Evolutionary conservation across 2,888 invertebrate genomes (phyloP), one percentile per base, ranked within the genome.

Genomic region (Camptogramma bilineatum): DNA sequence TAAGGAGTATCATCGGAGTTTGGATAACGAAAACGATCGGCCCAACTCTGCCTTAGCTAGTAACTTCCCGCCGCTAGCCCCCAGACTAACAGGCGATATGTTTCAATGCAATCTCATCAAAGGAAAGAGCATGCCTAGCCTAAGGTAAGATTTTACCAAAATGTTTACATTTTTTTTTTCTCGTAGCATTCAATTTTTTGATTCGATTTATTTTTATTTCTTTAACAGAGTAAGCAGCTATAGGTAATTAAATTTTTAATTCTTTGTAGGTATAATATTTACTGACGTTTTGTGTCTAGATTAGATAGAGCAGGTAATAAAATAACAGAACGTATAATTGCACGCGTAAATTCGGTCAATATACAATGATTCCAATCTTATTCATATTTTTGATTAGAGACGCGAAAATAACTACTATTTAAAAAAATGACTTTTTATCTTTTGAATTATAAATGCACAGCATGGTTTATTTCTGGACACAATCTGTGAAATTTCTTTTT

Each of bases 71-170:
- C 94, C 94, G 0, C 84, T 94, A 55, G 93, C 94, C 13, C 94
- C 94, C 0, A 90, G 94, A 68, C 72, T 88, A 1, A 91, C 94
- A 28, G 91, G 92, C 18, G 94, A 94, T 73, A 81, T 92, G 54
- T 92, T 94, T 69, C 90, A 88, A 47, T 90, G 90, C 75, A 97
- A 97, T 87, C 94, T 98, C 55, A 96, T 97, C 67, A 97, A 98
- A 94, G 98, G 98, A 67, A 98, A 98, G 91, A 98, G 98, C 94
- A 98, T 99, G 98, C 98, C 98, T 2, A 98, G 98, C 82, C 93
- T 98, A 68, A 98, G 98, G 98, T 98, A 92, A 91, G 93, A 44
- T 44, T 17, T 48, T 8, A n/a, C 24, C 24, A 13, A 42, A 9
- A 19, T 50, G 16, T 50, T 17, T 19, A 10, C 52, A n/a, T 48